A percentile compares a stretch with the other conserved stretches of the same genome.
Conservation (phyloP, 2,797 vertebrate genomes). For the Podargus strigoides region DNA sequence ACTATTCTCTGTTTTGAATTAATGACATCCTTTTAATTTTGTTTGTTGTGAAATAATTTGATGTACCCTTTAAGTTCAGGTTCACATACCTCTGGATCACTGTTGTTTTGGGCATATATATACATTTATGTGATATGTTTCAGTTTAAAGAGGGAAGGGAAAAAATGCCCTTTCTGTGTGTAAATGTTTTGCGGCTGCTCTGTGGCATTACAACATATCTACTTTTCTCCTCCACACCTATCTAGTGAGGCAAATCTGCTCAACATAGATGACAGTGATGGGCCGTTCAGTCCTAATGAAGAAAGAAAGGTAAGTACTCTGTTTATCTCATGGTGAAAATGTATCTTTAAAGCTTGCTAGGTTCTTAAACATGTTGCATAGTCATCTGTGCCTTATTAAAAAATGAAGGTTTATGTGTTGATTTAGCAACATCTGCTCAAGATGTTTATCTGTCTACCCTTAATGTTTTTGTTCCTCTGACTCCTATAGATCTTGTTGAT, state of each 20-base stretch:
- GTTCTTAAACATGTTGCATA: neutral
- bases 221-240: neutral
- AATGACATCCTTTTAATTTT: neutral
- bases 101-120: neutral
- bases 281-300: constrained; percentile 71
- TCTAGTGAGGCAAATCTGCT: constrained; percentile 79
- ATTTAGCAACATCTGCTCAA: neutral
- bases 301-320: constrained; percentile 83
- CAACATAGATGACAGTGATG: constrained; percentile 81
- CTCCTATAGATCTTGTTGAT: neutral
- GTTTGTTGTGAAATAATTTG: neutral
- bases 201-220: neutral
- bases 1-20: neutral
- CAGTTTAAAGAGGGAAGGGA: neutral
- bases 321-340: neutral
- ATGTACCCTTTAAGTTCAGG: neutral
- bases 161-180: neutral
- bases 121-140: neutral
- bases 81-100: neutral
- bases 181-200: neutral
- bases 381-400: neutral
- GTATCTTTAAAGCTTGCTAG: neutral
- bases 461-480: neutral
- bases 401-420: neutral
- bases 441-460: neutral